phyloP scores from a whole-genome alignment of 2,797 vertebrate genomes.

The Distichodus sexfasciatus region DNA sequence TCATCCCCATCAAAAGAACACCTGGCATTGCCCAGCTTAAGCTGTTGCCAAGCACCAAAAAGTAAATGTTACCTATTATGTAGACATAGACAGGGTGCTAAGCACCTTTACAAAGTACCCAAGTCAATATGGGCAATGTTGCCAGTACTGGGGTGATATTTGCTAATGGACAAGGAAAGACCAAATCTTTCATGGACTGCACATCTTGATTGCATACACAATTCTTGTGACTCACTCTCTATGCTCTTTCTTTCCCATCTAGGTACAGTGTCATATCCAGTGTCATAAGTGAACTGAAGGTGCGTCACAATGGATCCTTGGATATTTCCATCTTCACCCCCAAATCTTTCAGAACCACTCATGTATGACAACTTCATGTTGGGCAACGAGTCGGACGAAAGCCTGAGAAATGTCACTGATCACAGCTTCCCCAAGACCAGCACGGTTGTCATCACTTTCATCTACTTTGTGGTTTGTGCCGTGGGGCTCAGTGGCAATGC shows the following conservation, averaged over 20 bases:
- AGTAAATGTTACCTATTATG: neutral
- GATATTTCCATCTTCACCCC: conserved; percentile 68
- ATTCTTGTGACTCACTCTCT: conserved; percentile 11
- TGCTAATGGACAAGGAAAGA: neutral
- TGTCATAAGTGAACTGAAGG: conserved; percentile 22
- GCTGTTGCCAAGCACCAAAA: neutral
- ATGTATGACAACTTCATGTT: conserved; percentile 67
- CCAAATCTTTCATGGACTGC: neutral
- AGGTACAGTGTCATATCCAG: conserved; percentile 59
- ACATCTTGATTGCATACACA: neutral
- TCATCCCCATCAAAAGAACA: neutral
- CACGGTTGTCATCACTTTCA: conserved; percentile 88
- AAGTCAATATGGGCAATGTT: neutral
- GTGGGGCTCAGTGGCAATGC: conserved; percentile 90
- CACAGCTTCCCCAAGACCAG: conserved; percentile 80
- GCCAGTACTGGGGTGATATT: neutral
- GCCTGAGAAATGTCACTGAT: conserved; percentile 62
- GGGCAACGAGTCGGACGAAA: conserved; percentile 66
- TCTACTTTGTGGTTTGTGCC: conserved; percentile 91
- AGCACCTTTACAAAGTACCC: neutral
- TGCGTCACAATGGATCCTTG: conserved; percentile 67
- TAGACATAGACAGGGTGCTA: neutral
- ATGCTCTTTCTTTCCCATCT: conserved; percentile 19
- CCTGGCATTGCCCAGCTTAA: neutral
- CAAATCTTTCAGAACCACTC: conserved; percentile 69